Evolutionary conservation across 2,797 vertebrate genomes (phyloP).

Genomic region (Trachops cirrhosus): DNA sequence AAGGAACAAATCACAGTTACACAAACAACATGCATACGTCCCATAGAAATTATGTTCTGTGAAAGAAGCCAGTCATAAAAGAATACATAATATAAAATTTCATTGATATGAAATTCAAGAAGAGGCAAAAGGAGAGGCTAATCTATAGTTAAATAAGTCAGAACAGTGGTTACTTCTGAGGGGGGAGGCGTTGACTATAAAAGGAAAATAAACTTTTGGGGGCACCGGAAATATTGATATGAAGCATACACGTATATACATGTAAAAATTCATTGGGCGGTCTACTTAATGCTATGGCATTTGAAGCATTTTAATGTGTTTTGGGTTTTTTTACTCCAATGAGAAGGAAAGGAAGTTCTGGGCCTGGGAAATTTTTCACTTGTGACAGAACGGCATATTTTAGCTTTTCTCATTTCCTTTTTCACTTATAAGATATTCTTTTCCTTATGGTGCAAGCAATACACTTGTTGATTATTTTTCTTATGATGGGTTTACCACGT

Average conservation of each 20-base stretch:
- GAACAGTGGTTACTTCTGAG: background rate
- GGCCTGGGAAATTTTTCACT: background rate
- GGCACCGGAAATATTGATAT: background rate
- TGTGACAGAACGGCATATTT: background rate
- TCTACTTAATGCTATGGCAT: background rate
- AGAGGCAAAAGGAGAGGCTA: background rate
- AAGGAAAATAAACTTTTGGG: background rate
- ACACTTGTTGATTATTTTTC: background rate
- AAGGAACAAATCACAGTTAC: background rate
- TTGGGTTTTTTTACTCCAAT: background rate
- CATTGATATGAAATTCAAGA: slow-evolving; percentile 2
- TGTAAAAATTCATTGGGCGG: background rate
- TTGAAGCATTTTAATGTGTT: background rate
- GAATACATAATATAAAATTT: background rate
- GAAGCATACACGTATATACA: background rate
- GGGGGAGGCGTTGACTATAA: background rate
- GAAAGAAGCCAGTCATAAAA: background rate
- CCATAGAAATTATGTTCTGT: background rate
- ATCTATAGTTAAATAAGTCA: background rate
- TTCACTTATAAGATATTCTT: background rate
- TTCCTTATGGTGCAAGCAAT: background rate
- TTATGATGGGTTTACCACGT: background rate
- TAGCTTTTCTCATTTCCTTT: background rate
- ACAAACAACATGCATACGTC: background rate
- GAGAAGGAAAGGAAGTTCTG: background rate